phyloP scores from a whole-genome alignment of 2,113 vertebrate species.

The Thryonomys swinderianus region DNA sequence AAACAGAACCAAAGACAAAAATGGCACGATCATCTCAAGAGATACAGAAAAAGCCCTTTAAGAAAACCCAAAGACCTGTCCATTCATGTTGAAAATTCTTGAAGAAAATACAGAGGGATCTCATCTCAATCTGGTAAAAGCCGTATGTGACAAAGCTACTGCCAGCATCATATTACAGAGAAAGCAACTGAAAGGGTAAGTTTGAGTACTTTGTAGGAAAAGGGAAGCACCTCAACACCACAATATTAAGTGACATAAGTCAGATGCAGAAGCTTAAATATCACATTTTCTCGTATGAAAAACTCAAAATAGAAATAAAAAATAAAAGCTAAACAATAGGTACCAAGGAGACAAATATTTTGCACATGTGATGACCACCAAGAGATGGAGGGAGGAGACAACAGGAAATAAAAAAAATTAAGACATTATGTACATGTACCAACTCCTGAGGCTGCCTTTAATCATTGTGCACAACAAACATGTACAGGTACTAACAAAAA shows the following conservation, averaged over 20 bases:
- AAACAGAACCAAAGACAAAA: neutral
- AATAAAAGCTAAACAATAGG: neutral
- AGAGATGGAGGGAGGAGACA: neutral
- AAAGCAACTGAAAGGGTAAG: neutral
- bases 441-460: neutral
- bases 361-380: neutral
- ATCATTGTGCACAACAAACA: neutral
- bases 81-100: neutral
- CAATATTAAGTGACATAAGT: neutral
- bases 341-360: neutral
- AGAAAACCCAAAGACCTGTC: neutral
- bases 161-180: neutral
- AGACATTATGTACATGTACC: neutral
- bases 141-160: neutral
- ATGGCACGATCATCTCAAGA: neutral
- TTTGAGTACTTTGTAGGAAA: neutral
- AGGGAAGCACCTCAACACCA: neutral
- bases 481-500: neutral
- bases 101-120: neutral
- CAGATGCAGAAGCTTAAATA: neutral
- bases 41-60: neutral
- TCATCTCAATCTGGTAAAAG: neutral
- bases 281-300: too few relatives aligned
- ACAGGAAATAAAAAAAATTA: neutral
- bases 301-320: too few relatives aligned